Percentiles rank a stretch among this genome's conserved stretches.
phyloP scores from a whole-genome alignment of 2,797 vertebrate species.

The Myotis vivesi region DNA sequence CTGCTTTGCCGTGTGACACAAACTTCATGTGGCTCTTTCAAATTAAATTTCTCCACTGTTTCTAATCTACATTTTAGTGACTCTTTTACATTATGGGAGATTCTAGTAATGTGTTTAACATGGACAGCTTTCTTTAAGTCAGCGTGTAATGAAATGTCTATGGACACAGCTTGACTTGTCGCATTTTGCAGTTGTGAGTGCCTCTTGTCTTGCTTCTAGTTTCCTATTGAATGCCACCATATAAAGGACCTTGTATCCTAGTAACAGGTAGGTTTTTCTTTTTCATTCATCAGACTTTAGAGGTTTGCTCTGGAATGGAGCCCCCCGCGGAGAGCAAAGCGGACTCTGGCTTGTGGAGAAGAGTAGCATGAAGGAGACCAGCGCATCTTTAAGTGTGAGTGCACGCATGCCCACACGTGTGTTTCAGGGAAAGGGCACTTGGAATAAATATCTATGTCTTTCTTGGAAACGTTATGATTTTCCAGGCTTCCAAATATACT shows the following conservation, averaged over 20 bases:
- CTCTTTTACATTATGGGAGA: not conserved
- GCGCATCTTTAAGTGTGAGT: not conserved
- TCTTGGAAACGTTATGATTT: not conserved
- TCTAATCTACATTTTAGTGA: constrained; percentile 38
- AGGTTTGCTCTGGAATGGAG: not conserved
- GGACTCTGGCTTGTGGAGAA: not conserved
- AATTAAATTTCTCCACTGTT: constrained; percentile 39
- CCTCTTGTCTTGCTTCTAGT: constrained; percentile 21
- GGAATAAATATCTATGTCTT: not conserved
- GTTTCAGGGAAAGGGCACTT: not conserved
- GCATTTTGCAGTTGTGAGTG: not conserved
- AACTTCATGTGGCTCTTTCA: not conserved
- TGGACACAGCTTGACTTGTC: constrained; percentile 13
- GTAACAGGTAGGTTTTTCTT: constrained; percentile 38
- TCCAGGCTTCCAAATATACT: not conserved
- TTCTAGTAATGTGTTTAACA: not conserved
- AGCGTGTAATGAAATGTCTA: not conserved
- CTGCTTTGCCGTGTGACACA: not conserved
- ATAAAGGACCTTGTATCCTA: constrained; percentile 44
- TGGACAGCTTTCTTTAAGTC: not conserved
- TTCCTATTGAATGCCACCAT: constrained; percentile 34
- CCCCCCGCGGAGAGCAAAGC: not conserved
- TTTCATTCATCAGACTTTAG: not conserved
- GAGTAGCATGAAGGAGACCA: not conserved
- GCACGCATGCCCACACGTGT: rapidly evolving